Percentiles rank a stretch among this genome's conserved stretches.
Evolutionary conservation across 2,797 vertebrate genomes (phyloP).

Genomic region (Squalus acanthias): DNA sequence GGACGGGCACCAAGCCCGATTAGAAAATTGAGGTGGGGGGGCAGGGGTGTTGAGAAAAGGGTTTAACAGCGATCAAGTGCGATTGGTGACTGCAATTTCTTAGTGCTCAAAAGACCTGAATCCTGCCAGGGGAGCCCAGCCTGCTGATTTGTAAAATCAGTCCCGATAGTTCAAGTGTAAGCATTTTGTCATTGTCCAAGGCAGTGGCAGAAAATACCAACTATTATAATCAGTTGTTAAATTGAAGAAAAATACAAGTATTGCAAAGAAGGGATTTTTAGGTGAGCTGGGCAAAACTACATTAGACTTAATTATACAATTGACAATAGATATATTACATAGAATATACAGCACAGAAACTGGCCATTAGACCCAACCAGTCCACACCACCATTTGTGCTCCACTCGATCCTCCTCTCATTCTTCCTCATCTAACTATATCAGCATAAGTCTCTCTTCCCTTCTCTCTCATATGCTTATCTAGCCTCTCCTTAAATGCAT

Average conservation of each 20-base stretch:
- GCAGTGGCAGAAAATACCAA: neutral
- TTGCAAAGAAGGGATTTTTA: neutral
- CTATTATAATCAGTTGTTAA: neutral
- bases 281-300: neutral
- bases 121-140: neutral
- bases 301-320: neutral
- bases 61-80: neutral
- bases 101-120: neutral
- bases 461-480: neutral
- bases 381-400: neutral
- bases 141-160: too few species aligned
- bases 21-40: neutral
- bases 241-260: neutral
- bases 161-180: neutral
- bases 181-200: neutral
- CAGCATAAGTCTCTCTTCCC: neutral
- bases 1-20: neutral
- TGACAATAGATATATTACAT: neutral
- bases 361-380: neutral
- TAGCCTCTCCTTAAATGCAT: neutral
- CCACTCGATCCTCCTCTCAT: neutral
- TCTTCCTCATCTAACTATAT: neutral
- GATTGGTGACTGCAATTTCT: neutral
- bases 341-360: neutral
- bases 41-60: neutral